Evolutionary conservation across 2,888 invertebrate species (phyloP), one percentile per base, ranked within the genome.

Genomic region (Ophion ellenae): DNA sequence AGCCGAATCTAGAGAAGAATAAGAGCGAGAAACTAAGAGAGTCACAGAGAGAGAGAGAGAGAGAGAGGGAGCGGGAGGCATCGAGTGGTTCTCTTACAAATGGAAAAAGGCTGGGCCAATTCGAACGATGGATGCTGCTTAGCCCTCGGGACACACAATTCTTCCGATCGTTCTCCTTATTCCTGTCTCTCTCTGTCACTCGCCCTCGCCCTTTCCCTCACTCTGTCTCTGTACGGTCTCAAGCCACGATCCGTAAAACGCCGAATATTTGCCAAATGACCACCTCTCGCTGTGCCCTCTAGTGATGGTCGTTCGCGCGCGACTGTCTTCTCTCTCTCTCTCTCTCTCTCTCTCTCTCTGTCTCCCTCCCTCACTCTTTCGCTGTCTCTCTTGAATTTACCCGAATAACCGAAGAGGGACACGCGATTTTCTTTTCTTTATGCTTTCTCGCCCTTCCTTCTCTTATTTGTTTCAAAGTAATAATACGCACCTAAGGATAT

Each of bases 211-310:
- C 10, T 47, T 47, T 47, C 47, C 47, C 14, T 47, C 47, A 14
- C 47, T 47, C 47, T 47, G 47, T 77, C 47, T 47, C 47, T 47
- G 47, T 14, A 66, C 32, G 77, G 11, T 73, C 57, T 57, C 67
- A 81, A 64, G 47, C 83, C 75, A 45, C 76, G 86, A 89, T 77
- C 40, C 10, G 91, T 92, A 92, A 93, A 93, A 91, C 92, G 92
- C 91, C 90, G 91, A 93, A 93, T 93, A 93, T 92, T 93, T 92
- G 89, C 83, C 91, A 93, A 93, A 93, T 93, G 90, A 91, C 90
- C 90, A 88, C 83, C 84, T 90, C 88, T 80, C 70, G 74, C 77
- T 71, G 61, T 66, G 40, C 75, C 47, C 63, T 71, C 24, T 71
- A 64, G 73, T 57, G 80, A 73, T 73, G 40, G 17, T 76, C 67